Base-by-base conservation (phyloP, 1,140 invertebrate genomes). In the Bombus waltoni region DNA sequence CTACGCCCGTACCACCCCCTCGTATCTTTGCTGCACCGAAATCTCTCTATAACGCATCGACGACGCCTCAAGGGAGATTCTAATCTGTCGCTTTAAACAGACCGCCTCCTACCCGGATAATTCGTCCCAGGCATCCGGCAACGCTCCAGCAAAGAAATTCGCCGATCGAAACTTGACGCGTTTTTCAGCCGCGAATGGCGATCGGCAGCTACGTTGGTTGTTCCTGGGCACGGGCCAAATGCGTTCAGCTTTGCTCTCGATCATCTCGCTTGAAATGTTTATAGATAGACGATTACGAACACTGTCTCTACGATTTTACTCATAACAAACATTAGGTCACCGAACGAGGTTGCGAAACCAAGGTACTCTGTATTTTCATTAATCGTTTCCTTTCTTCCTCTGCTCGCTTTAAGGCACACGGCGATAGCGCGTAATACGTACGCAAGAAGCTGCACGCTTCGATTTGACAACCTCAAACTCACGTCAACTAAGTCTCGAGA, bases 11-110 rank as follows among this genome's bases (percentile, higher is more conserved):
- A n/a, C 38, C 32, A 15, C 77, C 65, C 71, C 70, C 57, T 65
- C 57, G 74, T 53, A 32, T 68, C 68, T 84, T 85, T 13, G 57
- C 81, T 66, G 53, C 72, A 40, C 62, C 85, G 74, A 70, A 35
- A 81, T 47, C 86, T 81, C 81, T 85, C 86, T 71, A 66, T 80
- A 86, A 84, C 85, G 86, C 81, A 81, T 86, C 82, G 72, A 85
- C 57, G 66, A 87, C 83, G 78, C 70, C 78, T 71, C 89, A 85
- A 40, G 68, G 88, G 88, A 87, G 88, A 91, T 93, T 93, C 92
- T 93, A 93, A 93, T 93, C 93, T 90, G 87, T 59, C 44, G 47
- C n/a, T 68, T 35, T 22, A 53, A 68, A 28, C 44, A 40, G 72
- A 53, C 25, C 80, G 22, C 32, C 10, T 86, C 47, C 62, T 73